Percentiles rank a stretch among this genome's conserved stretches.
Conservation (phyloP, 1,140 invertebrate genomes). For the Microplitis demolitor region DNA sequence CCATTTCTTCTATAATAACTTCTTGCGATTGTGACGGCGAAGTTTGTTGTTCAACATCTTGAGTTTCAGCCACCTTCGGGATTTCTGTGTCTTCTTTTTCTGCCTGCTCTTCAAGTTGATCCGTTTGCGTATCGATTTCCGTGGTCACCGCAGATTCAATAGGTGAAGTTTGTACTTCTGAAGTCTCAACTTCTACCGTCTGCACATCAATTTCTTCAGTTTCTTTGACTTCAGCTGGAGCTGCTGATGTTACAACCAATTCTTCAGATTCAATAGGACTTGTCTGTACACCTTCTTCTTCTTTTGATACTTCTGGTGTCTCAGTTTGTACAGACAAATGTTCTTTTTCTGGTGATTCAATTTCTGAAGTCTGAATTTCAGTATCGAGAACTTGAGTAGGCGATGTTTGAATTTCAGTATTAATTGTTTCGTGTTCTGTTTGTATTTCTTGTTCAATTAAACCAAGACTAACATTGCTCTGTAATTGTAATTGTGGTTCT, state of each 20-base stretch:
- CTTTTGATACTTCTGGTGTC: conserved; percentile 36
- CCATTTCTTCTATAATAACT: conserved; percentile 31
- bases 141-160: conserved; percentile 31
- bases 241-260: conserved; percentile 42
- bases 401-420: conserved; percentile 62
- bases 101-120: conserved; percentile 18
- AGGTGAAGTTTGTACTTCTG: conserved; percentile 43
- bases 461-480: not conserved
- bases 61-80: conserved; percentile 26
- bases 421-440: conserved; percentile 37
- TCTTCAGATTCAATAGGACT: conserved; percentile 43
- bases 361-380: conserved; percentile 39
- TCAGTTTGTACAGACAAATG: conserved; percentile 48
- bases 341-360: conserved; percentile 39
- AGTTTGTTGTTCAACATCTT: conserved; percentile 41
- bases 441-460: conserved; percentile 35
- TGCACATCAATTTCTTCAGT: conserved; percentile 44
- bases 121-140: conserved; percentile 50
- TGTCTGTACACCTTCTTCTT: conserved; percentile 43
- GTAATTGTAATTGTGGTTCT: not conserved
- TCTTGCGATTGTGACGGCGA: conserved; percentile 28
- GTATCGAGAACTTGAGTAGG: conserved; percentile 47
- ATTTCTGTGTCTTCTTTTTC: conserved; percentile 40
- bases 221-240: conserved; percentile 28
- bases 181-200: conserved; percentile 31